These are phyloP conservation scores for Psettodes erumei DNA, from an alignment of 2,113 vertebrate species.

Conservation along the genomic window DNA sequence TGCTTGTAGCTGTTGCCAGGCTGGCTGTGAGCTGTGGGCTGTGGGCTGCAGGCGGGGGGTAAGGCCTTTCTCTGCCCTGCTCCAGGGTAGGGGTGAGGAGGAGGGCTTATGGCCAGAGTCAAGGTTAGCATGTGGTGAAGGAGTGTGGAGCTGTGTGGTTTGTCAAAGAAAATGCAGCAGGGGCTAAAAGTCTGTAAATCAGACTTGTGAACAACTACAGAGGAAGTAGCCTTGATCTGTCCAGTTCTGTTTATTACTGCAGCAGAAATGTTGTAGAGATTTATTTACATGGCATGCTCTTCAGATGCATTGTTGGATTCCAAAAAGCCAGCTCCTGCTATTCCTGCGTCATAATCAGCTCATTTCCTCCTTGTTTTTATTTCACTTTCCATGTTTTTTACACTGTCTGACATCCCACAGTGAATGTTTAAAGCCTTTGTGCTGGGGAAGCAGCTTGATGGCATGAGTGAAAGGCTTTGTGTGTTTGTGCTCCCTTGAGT, in stretches of 20 bases:
- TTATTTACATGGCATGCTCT: constrained; percentile 40
- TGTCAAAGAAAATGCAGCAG: constrained; percentile 30
- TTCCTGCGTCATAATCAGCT: constrained; percentile 59
- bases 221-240: background rate
- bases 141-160: constrained; percentile 11
- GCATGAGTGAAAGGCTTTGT: constrained; percentile 51
- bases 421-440: constrained; percentile 59
- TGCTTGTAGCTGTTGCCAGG: constrained; percentile 65
- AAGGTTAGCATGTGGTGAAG: constrained; percentile 64
- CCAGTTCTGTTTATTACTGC: background rate
- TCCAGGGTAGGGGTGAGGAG: constrained; percentile 66
- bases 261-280: constrained; percentile 13
- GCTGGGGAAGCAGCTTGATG: constrained; percentile 64
- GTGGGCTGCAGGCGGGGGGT: constrained; percentile 35
- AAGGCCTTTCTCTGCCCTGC: constrained; percentile 51
- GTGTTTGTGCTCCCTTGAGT: constrained; percentile 42
- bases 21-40: constrained; percentile 61
- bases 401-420: constrained; percentile 44
- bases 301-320: constrained; percentile 60
- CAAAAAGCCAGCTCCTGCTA: constrained; percentile 52
- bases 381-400: constrained; percentile 47
- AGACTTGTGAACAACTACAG: constrained; percentile 17
- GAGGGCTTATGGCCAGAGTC: constrained; percentile 53
- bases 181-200: constrained; percentile 48
- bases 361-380: constrained; percentile 53